A percentile compares a stretch with the other conserved stretches of the same genome.
Evolutionary conservation across 2,797 vertebrate species (phyloP).

Genomic region (Chaetophractus vellerosus): DNA sequence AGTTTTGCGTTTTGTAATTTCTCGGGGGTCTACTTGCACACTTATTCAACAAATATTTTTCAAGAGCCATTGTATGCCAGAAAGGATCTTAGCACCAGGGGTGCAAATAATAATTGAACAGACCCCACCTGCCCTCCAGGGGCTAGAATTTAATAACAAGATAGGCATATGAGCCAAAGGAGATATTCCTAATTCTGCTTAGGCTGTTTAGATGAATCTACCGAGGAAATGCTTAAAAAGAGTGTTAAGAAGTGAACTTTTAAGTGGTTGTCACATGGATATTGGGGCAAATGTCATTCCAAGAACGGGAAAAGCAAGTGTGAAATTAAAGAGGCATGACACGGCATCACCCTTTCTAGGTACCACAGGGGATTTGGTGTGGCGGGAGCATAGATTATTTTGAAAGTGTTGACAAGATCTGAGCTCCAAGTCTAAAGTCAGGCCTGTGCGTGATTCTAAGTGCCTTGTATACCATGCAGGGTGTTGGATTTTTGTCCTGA

Average conservation of each 20-base stretch:
- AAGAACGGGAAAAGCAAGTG: neutral
- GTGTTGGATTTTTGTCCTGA: conserved; percentile 4
- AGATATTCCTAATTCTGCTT: neutral
- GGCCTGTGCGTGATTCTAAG: neutral
- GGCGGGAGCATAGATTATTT: neutral
- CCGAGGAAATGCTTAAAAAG: neutral
- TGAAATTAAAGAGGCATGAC: neutral
- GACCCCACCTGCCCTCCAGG: neutral
- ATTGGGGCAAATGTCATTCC: neutral
- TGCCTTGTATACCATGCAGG: neutral
- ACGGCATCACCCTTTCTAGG: neutral
- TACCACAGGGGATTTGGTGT: neutral
- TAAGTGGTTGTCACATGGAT: neutral
- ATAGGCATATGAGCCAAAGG: neutral
- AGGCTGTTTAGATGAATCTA: neutral
- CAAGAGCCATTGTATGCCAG: neutral
- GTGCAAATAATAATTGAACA: neutral
- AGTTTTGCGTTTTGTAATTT: conserved; percentile 65
- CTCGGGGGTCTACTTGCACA: neutral
- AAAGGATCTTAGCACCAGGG: conserved; percentile 11
- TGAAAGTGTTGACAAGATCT: neutral
- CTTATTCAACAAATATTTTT: conserved; percentile 54
- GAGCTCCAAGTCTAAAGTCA: neutral
- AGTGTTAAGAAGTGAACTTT: neutral
- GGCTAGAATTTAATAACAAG: neutral